phyloP scores from a whole-genome alignment of 1,140 invertebrate species.

The Aphidius ervi region DNA sequence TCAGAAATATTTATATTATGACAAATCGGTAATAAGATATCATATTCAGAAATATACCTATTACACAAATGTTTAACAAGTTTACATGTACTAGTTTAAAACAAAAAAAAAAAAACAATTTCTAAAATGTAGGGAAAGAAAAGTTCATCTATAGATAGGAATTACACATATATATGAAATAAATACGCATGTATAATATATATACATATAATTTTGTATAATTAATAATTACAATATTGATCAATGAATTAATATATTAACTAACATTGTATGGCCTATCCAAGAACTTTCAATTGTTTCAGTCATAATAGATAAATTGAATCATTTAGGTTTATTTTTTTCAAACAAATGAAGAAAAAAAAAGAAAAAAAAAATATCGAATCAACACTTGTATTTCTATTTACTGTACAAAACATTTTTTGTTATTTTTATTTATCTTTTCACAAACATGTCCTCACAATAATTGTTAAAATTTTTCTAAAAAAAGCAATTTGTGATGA shows the following conservation, averaged over 20 bases:
- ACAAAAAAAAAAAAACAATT: no score
- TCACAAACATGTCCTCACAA: slow-evolving; percentile 13
- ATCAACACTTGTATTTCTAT: neutral
- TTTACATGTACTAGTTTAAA: no score
- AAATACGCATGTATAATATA: slow-evolving; percentile 15
- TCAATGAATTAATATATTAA: slow-evolving; percentile 29
- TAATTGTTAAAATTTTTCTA: slow-evolving; percentile 5
- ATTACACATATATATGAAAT: no score
- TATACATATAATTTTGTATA: slow-evolving; percentile 33
- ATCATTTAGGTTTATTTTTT: neutral
- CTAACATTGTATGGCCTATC: slow-evolving; percentile 24
- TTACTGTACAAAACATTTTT: slow-evolving; percentile 22
- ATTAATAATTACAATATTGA: slow-evolving; percentile 30
- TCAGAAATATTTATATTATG: no score
- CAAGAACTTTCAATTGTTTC: neutral
- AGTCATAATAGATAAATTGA: neutral
- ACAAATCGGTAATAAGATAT: no score
- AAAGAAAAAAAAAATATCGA: slow-evolving; percentile 1
- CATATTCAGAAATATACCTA: no score
- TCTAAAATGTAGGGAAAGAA: no score
- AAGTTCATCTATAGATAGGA: no score
- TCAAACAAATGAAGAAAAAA: neutral
- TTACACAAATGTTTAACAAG: no score
- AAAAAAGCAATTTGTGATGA: no score
- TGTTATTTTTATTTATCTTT: neutral